phyloP scores from a whole-genome alignment of 2,113 vertebrate genomes.

The Periophthalmus modestus region DNA sequence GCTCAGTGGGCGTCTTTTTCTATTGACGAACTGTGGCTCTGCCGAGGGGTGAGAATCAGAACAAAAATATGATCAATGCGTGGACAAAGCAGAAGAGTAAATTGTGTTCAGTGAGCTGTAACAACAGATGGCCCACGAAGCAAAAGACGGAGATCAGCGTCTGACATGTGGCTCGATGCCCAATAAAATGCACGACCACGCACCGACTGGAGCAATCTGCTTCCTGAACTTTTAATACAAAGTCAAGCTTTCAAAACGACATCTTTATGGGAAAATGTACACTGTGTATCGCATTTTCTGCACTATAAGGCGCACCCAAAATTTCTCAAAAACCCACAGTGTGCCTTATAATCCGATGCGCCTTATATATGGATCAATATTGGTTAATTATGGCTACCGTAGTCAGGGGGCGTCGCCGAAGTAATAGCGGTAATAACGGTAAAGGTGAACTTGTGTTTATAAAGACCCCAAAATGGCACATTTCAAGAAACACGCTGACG shows the following conservation, averaged over 20 bases:
- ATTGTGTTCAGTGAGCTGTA: background rate
- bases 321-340: too few relatives aligned
- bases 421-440: too few relatives aligned
- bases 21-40: background rate
- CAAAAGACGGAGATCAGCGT: background rate
- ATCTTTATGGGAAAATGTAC: background rate
- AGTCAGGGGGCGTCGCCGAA: too few relatives aligned
- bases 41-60: background rate
- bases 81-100: slow-evolving; percentile 2
- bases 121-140: background rate
- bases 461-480: too few relatives aligned
- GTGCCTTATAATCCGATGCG: too few relatives aligned
- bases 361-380: too few relatives aligned
- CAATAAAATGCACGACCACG: background rate
- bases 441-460: too few relatives aligned
- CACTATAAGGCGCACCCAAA: too few relatives aligned
- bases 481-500: too few relatives aligned
- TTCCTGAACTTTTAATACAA: background rate
- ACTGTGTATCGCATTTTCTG: too few relatives aligned
- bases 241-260: background rate
- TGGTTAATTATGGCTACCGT: too few relatives aligned
- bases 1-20: background rate
- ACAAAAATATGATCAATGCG: background rate
- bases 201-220: background rate
- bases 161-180: background rate